Evolutionary conservation across 2,888 invertebrate genomes (phyloP), one percentile per base, ranked within the genome.

Genomic region (Heliconius hortense): DNA sequence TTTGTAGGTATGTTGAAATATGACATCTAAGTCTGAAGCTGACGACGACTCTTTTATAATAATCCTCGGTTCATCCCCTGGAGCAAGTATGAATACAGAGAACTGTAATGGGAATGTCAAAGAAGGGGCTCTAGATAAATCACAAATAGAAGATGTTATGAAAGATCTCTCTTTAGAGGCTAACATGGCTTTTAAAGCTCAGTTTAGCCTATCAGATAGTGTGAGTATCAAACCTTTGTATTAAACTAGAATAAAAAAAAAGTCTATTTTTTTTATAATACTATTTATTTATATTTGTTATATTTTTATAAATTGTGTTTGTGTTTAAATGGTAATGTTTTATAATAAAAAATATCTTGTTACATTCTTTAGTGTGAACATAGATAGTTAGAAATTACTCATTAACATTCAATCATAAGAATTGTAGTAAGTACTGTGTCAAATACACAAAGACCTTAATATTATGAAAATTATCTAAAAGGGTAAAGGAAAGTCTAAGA

Each of bases 21-120:
- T 92, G 93, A 82, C 88, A 75, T 78, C 85, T 59, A 85, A 82
- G 71, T 74, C 81, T 26, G 88, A 90, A 73, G 85, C 83, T 80
- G 93, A 93, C 67, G 94, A 94, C 60, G 94, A 94, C 56, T 94
- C 94, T 0, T 94, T 94, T 80, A 93, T 94, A 59, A 91, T 94
- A 77, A 75, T 82, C 59, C 87, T 94, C 24, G 92, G 92, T 5
- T 85, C 90, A 0, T 94, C 94, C 7, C 94, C 94, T 0, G 89
- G 90, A 1, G 83, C 88, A 0, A 93, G 93, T 76, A 78, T 94
- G 80, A 91, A 91, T 72, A 81, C 89, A 15, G 81, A 79, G n/a
- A 89, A 89, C 72, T 88, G 85, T 76, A 88, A 88, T 70, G 88
- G 88, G 0, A 75, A 84, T 0, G 82, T 83, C 53, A 85, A 83